phyloP scores from a whole-genome alignment of 2,797 vertebrate genomes.

The Carcharodon carcharias region DNA sequence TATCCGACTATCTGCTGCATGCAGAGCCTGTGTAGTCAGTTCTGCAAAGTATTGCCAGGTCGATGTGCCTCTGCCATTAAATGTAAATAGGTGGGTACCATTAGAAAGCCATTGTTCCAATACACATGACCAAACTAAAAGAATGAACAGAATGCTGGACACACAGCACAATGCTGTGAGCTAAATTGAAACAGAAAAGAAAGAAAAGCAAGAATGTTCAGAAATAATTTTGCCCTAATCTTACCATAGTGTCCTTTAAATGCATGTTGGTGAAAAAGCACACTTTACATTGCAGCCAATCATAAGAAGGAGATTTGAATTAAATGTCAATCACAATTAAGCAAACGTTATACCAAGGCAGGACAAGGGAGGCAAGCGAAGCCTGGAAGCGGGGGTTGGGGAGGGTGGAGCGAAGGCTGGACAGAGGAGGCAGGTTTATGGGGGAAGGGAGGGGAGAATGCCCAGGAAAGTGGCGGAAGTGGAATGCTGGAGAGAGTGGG shows the following conservation, averaged over 20 bases:
- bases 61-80: neutral
- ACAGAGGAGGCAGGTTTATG: no score
- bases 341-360: no score
- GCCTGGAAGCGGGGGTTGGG: no score
- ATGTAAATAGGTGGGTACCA: neutral
- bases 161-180: no score
- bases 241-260: neutral
- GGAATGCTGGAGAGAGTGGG: no score
- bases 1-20: neutral
- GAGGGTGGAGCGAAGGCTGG: no score
- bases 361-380: no score
- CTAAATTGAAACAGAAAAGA: neutral
- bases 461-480: no score
- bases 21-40: neutral
- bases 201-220: neutral
- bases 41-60: neutral
- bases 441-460: no score
- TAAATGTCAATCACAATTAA: neutral
- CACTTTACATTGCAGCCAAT: neutral
- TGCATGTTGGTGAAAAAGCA: neutral
- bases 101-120: neutral
- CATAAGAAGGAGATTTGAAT: neutral
- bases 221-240: neutral
- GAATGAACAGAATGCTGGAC: no score
- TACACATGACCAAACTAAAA: neutral